These are phyloP conservation scores for Malacosoma neustria DNA, from an alignment of 2,888 invertebrate species.

Conservation along the genomic window DNA sequence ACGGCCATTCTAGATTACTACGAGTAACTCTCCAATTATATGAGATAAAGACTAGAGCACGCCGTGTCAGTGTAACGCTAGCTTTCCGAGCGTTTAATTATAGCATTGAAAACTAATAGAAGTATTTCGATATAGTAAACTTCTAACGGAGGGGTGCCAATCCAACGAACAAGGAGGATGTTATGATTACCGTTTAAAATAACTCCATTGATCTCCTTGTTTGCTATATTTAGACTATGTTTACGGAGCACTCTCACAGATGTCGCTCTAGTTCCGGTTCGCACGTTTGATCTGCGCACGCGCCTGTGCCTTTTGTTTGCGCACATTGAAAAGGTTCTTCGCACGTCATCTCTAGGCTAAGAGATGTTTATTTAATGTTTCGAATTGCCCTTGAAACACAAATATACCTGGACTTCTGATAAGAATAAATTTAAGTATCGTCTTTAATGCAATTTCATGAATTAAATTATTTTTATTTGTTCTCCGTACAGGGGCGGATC, in stretches of 20 bases:
- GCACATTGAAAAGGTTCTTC: slow-evolving; percentile 1
- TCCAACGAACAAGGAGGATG: not conserved
- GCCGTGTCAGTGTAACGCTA: too few relatives aligned
- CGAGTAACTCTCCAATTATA: too few relatives aligned
- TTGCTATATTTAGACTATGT: slow-evolving; percentile 2
- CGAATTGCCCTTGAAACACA: not conserved
- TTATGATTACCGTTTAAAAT: not conserved
- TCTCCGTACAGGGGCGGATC: too few relatives aligned
- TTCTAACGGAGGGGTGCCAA: too few relatives aligned
- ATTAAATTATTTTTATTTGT: too few relatives aligned
- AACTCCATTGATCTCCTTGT: not conserved
- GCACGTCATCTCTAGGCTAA: slow-evolving; percentile 2
- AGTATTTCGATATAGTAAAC: too few relatives aligned
- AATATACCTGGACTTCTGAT: not conserved
- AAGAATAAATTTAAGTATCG: too few relatives aligned
- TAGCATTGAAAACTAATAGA: too few relatives aligned
- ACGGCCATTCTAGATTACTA: too few relatives aligned
- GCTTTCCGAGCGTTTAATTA: too few relatives aligned
- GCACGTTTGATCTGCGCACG: slow-evolving; percentile 24
- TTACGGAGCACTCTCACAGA: slow-evolving; percentile 19
- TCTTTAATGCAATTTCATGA: too few relatives aligned
- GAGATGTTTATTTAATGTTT: not conserved
- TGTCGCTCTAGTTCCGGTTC: slow-evolving; percentile 36
- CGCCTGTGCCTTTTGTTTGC: slow-evolving; percentile 10
- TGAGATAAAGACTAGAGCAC: too few relatives aligned